Evolutionary conservation across 2,888 invertebrate species (phyloP).

Genomic region (Peribatodes rhomboidaria): DNA sequence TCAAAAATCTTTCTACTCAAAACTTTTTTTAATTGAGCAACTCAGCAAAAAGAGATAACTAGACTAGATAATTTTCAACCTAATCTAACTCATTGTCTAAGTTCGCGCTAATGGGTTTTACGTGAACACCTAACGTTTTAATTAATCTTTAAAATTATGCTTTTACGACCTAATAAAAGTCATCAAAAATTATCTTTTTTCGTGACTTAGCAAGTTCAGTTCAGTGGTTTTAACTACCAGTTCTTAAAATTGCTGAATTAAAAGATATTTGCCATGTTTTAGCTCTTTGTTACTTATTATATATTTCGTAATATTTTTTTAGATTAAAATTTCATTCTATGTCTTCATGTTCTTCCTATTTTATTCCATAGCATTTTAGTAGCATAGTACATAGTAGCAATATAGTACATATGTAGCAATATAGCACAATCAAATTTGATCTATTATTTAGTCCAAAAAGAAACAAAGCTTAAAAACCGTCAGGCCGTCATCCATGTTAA

Average conservation of each 20-base stretch:
- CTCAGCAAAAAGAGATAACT: not conserved
- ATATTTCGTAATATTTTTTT: too few species aligned
- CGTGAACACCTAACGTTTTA: not conserved
- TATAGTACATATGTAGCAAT: too few species aligned
- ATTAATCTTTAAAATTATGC: slow-evolving; percentile 16
- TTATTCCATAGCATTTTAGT: too few species aligned
- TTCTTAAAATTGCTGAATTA: not conserved
- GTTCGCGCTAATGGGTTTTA: slow-evolving; percentile 4
- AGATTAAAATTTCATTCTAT: not conserved
- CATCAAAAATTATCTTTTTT: slow-evolving; percentile 19
- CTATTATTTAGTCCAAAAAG: too few species aligned
- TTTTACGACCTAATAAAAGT: slow-evolving; percentile 22
- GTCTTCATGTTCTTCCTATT: too few species aligned
- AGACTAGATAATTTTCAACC: not conserved
- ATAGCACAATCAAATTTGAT: too few species aligned
- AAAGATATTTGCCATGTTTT: not conserved
- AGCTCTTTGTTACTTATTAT: not conserved
- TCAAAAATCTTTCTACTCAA: too few species aligned
- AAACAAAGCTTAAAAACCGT: too few species aligned
- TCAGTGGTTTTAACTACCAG: slow-evolving; percentile 12
- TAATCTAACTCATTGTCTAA: not conserved
- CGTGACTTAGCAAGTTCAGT: slow-evolving; percentile 10
- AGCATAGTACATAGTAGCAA: too few species aligned
- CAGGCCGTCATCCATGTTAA: too few species aligned
- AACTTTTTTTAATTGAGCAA: not conserved